Conservation (phyloP, 2,797 vertebrate species). For the Phataginus tetradactyla region DNA sequence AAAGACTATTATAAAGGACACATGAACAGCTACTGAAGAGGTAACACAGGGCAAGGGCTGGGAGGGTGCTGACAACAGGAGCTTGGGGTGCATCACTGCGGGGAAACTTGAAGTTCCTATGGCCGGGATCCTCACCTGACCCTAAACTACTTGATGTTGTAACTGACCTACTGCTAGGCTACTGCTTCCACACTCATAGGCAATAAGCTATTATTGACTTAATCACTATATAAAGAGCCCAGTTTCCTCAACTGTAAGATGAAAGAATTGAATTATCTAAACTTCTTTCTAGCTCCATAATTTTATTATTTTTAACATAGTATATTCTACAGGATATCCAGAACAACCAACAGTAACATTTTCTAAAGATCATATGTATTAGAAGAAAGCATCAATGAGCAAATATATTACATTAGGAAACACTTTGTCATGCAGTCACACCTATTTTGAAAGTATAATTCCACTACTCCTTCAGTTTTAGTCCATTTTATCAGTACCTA, state of each 20-base stretch:
- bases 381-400: neutral
- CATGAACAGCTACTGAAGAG: neutral
- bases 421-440: neutral
- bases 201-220: too few relatives aligned
- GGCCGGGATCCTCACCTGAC: too few relatives aligned
- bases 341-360: slow-evolving; percentile 10
- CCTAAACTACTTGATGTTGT: too few relatives aligned
- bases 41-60: neutral
- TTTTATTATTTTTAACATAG: slow-evolving; percentile 12
- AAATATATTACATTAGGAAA: neutral
- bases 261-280: neutral
- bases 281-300: neutral
- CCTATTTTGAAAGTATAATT: neutral
- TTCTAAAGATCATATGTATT: slow-evolving; percentile 43
- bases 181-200: too few relatives aligned
- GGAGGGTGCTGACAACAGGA: neutral
- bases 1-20: neutral
- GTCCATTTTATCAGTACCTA: neutral
- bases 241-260: neutral
- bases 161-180: too few relatives aligned
- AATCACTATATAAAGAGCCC: too few relatives aligned
- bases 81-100: neutral
- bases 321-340: neutral
- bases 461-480: neutral
- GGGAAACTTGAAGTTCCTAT: too few relatives aligned